Conservation (phyloP, 1,140 invertebrate genomes). For the Bombyx mandarina region DNA sequence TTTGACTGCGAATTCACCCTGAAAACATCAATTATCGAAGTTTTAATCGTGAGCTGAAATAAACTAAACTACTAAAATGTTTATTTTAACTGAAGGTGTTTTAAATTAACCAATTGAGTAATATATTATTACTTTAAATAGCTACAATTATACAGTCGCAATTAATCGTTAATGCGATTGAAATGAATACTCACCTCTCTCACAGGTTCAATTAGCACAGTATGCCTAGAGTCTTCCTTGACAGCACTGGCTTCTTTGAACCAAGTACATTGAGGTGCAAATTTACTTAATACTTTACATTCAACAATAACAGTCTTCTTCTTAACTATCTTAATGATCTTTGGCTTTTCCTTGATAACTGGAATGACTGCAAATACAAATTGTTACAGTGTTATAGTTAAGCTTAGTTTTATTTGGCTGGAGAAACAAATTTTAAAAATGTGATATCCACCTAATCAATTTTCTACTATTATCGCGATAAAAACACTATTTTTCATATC, state of each 20-base stretch:
- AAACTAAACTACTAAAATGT: no score
- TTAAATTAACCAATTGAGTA: no score
- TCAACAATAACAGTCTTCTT: conserved; percentile 92
- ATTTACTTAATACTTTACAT: conserved; percentile 89
- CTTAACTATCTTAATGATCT: conserved; percentile 90
- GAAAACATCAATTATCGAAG: conserved; percentile 20
- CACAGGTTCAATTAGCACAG: conserved; percentile 81
- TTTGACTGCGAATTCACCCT: conserved; percentile 90
- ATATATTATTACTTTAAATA: no score
- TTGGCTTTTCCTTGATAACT: conserved; percentile 93
- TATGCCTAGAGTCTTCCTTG: conserved; percentile 81
- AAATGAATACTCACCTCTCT: conserved; percentile 75
- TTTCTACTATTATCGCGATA: no score
- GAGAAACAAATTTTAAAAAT: no score
- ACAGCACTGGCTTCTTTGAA: conserved; percentile 87
- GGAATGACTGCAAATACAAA: conserved; percentile 83
- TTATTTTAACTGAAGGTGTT: no score
- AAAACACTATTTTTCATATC: no score
- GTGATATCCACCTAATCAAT: no score
- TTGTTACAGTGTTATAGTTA: neutral
- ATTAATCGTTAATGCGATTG: no score
- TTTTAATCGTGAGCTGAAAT: no score
- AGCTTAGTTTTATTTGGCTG: neutral
- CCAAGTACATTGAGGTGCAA: conserved; percentile 91
- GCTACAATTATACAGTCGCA: no score